Base-by-base conservation (phyloP, 2,113 vertebrate genomes). In the Oreotrochilus melanogaster region DNA sequence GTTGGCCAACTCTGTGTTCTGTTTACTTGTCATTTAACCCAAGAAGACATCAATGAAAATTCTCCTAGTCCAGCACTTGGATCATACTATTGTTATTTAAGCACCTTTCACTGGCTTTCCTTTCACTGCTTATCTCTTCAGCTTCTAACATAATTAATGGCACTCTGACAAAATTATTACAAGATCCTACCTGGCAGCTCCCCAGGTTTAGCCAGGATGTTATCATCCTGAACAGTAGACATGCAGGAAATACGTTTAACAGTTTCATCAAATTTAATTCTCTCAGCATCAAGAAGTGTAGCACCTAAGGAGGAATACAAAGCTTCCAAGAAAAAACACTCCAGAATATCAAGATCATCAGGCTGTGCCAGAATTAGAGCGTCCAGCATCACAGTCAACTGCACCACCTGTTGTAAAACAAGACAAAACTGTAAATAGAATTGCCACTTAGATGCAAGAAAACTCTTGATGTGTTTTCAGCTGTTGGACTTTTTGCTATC, bases 271-370 rank as follows among this genome's bases (percentile, higher is more conserved):
- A 99, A 99, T 86, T 97, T 98, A 11, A 86, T 42, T 94, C 98
- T 97, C n/a, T 95, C 98, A 1, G 64, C 78, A 25, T 99, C 99
- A 6, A 99, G 94, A 74, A 99, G 97, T 17, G 98, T 82, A 57
- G 98, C 98, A 5, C 99, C 99, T 33, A 99, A 97, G 5, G 99
- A 99, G 65, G 97, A 99, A 93, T 98, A 99, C 25, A 99, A 97
- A 25, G 99, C 99, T 97, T 99, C 99, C 81, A 99, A 93, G 96
- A 99, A 99, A 96, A 97, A 98, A 96, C 98, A 98, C 88, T 99
- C 99, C 74, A 99, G 94, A 33, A 99, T 97, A 28, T 98, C 97
- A 1, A 89, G 74, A 33, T 95, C 97, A 56, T 97, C 95, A 3
- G 82, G 60, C 58, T 98, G 97, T 10, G 70, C 95, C 33, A 98